These are phyloP conservation scores for Scomber scombrus DNA, from an alignment of 2,113 vertebrate genomes.

Conservation along the genomic window DNA sequence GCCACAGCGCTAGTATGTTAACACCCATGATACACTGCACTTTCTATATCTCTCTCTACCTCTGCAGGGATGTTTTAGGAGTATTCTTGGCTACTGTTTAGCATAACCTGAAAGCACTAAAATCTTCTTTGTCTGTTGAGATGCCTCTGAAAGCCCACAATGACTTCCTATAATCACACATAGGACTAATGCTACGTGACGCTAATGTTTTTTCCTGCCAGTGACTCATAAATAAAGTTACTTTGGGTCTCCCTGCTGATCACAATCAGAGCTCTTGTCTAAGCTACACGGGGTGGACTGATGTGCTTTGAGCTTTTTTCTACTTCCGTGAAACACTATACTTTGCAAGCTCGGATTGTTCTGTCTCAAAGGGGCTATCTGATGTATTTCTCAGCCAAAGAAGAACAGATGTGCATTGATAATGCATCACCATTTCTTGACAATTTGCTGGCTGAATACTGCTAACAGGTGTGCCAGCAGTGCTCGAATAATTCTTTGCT, in stretches of 20 bases:
- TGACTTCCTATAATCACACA: conserved; percentile 26
- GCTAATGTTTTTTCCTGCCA: conserved; percentile 22
- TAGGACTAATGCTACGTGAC: conserved; percentile 29
- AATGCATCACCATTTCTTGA: conserved; percentile 51
- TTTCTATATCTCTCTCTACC: conserved; percentile 3
- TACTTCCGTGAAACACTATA: conserved; percentile 37
- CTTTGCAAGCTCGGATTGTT: conserved; percentile 23
- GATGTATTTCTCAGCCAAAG: conserved; percentile 34
- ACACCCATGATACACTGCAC: conserved; percentile 42
- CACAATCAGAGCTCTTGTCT: conserved; percentile 44
- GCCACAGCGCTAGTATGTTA: conserved; percentile 83
- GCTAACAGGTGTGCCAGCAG: conserved; percentile 55
- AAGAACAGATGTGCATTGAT: conserved; percentile 63
- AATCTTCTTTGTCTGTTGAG: conserved; percentile 11
- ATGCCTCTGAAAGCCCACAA: conserved; percentile 24
- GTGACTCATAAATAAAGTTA: conserved; percentile 38
- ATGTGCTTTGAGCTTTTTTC: conserved; percentile 13
- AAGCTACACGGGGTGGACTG: conserved; percentile 26
- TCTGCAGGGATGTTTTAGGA: conserved; percentile 24
- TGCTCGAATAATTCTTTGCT: conserved; percentile 26
- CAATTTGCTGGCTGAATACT: conserved; percentile 48
- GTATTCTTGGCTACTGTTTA: conserved; percentile 10
- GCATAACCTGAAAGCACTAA: conserved; percentile 50
- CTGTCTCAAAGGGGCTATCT: conserved; percentile 30
- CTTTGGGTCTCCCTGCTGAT: conserved; percentile 50